Conservation (phyloP, 2,888 invertebrate genomes). For the Gymnocheta viridis region DNA sequence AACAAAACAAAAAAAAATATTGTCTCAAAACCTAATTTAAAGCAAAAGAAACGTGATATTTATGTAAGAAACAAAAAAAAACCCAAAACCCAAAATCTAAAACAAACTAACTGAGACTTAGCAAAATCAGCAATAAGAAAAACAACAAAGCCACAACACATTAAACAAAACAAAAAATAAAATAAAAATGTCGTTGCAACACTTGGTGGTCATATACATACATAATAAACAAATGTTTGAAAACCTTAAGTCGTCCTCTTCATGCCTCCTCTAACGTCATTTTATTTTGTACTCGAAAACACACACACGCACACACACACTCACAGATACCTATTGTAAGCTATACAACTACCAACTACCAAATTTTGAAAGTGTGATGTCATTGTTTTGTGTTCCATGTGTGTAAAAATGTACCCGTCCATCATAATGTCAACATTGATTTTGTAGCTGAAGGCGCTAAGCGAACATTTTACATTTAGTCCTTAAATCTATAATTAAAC, state of each 20-base stretch:
- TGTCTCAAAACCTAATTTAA: slow-evolving; percentile 29
- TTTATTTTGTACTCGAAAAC: slow-evolving; percentile 33
- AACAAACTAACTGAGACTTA: slow-evolving; percentile 38
- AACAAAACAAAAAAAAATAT: slow-evolving; percentile 19
- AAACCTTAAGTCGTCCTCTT: background rate
- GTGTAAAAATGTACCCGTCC: slow-evolving; percentile 34
- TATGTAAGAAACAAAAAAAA: slow-evolving; percentile 33
- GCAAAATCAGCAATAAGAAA: slow-evolving; percentile 11
- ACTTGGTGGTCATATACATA: slow-evolving; percentile 49
- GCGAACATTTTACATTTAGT: slow-evolving; percentile 35
- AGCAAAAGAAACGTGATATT: slow-evolving; percentile 53
- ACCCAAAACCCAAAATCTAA: slow-evolving; percentile 23
- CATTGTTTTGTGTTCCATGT: slow-evolving; percentile 55
- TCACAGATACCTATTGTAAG: background rate
- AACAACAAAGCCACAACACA: slow-evolving; percentile 16
- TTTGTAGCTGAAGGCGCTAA: slow-evolving; percentile 48
- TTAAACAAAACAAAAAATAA: background rate
- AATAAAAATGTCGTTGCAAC: background rate
- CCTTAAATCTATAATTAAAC: slow-evolving; percentile 18
- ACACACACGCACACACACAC: background rate
- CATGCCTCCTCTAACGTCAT: slow-evolving; percentile 22
- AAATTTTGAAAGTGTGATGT: slow-evolving; percentile 37
- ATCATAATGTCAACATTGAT: slow-evolving; percentile 35
- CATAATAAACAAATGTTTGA: background rate
- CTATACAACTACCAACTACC: slow-evolving; percentile 20